Conservation (phyloP, 2,113 vertebrate genomes). For the Cyprinodon variegatus region DNA sequence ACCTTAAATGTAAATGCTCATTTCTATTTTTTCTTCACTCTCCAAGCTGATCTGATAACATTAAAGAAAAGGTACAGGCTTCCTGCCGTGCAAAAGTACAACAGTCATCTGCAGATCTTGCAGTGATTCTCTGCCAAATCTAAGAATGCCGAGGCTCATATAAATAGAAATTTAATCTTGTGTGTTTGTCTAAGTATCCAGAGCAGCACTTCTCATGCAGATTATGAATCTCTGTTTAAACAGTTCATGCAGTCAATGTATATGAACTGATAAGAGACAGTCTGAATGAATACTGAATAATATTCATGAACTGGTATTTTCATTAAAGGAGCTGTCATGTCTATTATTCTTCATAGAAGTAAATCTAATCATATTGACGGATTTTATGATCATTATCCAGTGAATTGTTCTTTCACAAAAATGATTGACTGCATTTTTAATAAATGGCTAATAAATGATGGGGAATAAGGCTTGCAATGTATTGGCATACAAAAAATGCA, state of each 20-base stretch:
- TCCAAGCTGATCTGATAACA: constrained; percentile 56
- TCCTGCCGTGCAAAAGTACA: constrained; percentile 53
- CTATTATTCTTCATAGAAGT: constrained; percentile 24
- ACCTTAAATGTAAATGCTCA: neutral
- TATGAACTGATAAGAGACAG: constrained; percentile 66
- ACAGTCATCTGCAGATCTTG: constrained; percentile 58
- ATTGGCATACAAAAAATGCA: neutral
- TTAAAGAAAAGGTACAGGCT: constrained; percentile 58
- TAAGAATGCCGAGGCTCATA: constrained; percentile 75
- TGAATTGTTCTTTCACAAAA: neutral
- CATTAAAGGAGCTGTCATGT: constrained; percentile 49
- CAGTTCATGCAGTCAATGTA: constrained; percentile 74
- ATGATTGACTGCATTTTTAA: neutral
- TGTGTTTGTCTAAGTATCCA: constrained; percentile 82
- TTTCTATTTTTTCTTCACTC: neutral
- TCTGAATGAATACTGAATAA: constrained; percentile 70
- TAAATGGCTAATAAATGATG: neutral
- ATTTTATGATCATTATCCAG: constrained; percentile 12
- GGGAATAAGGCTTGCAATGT: neutral
- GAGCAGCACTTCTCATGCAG: constrained; percentile 76
- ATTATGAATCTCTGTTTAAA: constrained; percentile 81
- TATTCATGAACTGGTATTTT: constrained; percentile 67
- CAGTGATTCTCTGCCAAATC: constrained; percentile 75
- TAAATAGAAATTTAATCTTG: constrained; percentile 87
- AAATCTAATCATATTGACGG: constrained; percentile 34